Conservation (phyloP, 2,113 vertebrate species). For the Rhynchomys soricoides region DNA sequence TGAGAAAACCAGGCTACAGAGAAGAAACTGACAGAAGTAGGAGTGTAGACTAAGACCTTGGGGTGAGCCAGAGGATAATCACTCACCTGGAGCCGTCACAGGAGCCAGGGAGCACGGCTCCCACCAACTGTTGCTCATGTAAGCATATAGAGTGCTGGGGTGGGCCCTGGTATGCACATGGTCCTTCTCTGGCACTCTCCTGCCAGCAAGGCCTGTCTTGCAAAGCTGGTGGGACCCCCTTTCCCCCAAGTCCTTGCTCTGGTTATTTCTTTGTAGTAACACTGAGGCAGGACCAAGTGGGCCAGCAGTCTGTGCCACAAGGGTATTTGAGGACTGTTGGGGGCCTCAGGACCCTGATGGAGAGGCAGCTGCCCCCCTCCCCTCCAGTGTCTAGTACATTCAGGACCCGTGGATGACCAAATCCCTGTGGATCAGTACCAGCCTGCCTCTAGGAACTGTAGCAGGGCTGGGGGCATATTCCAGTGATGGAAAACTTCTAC, state of each 20-base stretch:
- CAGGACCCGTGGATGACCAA: background rate
- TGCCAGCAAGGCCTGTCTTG: background rate
- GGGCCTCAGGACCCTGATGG: background rate
- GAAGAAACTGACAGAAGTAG: background rate
- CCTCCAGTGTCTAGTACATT: background rate
- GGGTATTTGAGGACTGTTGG: fast-evolving
- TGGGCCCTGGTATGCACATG: background rate
- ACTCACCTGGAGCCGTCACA: background rate
- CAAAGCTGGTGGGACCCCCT: background rate
- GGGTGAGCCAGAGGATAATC: background rate
- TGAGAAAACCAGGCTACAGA: background rate
- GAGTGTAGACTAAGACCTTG: background rate
- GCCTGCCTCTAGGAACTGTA: background rate
- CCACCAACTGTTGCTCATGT: background rate
- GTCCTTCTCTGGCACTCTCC: background rate
- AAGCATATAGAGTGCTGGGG: no score
- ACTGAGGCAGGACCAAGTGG: background rate
- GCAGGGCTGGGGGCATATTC: background rate
- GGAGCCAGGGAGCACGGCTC: background rate
- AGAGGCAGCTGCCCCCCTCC: background rate
- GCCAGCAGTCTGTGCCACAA: background rate
- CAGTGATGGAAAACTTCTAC: fast-evolving
- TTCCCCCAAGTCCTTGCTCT: background rate
- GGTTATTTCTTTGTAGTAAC: background rate
- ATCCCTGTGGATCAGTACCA: background rate